A percentile compares a stretch with the other conserved stretches of the same genome.
These are phyloP conservation scores for Acanthornis magna DNA, from an alignment of 2,797 vertebrate genomes.

Conservation along the genomic window DNA sequence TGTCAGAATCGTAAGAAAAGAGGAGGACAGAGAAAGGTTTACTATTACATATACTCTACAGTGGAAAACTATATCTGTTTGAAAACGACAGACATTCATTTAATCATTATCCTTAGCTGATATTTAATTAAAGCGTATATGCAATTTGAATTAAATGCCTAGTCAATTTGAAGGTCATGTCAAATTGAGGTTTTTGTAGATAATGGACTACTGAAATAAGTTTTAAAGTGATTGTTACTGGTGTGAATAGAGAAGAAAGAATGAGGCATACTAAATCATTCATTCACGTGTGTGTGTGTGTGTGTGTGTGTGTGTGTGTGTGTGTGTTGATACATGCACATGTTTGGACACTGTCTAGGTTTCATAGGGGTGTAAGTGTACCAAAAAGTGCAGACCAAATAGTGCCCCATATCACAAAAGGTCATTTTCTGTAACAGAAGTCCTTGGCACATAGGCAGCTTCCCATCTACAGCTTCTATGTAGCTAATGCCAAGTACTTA, in stretches of 20 bases:
- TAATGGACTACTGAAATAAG: constrained; percentile 8
- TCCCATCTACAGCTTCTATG: background rate
- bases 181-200: constrained; percentile 50
- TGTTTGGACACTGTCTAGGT: background rate
- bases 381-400: background rate
- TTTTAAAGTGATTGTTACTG: constrained; percentile 43
- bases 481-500: background rate
- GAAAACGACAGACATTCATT: constrained; percentile 49
- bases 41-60: background rate
- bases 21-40: background rate
- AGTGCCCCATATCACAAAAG: background rate
- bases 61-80: constrained; percentile 37
- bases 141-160: constrained; percentile 51
- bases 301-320: background rate
- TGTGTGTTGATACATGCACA: no score
- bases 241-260: background rate
- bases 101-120: constrained; percentile 45
- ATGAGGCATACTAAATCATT: background rate
- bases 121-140: constrained; percentile 65
- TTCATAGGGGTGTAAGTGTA: background rate
- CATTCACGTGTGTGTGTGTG: background rate
- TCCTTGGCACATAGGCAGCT: background rate
- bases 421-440: background rate
- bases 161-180: constrained; percentile 57
- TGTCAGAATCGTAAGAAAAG: background rate